phyloP scores from a whole-genome alignment of 2,888 invertebrate species.

The Aspidiotus destructor region DNA sequence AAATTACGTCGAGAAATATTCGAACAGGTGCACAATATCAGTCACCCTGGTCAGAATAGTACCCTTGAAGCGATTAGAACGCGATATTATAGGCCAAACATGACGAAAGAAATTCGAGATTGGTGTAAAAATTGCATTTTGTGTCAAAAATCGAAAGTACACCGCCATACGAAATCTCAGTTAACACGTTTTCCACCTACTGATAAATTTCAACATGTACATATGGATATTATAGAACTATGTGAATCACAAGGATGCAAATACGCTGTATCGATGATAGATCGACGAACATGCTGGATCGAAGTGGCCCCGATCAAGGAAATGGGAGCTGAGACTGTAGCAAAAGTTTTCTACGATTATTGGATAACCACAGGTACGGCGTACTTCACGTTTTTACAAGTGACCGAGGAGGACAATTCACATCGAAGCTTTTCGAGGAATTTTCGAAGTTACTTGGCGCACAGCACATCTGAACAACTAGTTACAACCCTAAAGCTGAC shows the following conservation, averaged over 20 bases:
- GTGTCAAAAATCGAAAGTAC: conserved; percentile 41
- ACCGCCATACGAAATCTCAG: conserved; percentile 39
- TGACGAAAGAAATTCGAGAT: conserved; percentile 39
- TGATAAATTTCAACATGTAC: conserved; percentile 39
- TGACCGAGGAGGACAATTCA: neutral
- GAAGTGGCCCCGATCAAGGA: neutral
- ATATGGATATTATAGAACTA: neutral
- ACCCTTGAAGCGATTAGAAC: conserved; percentile 39
- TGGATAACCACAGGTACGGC: neutral
- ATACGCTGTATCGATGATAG: neutral
- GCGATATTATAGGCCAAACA: conserved; percentile 41
- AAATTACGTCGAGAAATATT: conserved; percentile 24
- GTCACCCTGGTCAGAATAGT: conserved; percentile 37
- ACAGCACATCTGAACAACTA: conserved; percentile 35
- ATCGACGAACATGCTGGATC: neutral
- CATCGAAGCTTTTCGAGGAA: conserved; percentile 37
- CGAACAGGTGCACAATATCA: conserved; percentile 37
- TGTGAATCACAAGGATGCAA: neutral
- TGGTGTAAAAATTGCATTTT: conserved; percentile 40
- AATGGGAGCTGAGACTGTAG: neutral
- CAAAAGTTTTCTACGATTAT: neutral
- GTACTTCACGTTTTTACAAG: neutral
- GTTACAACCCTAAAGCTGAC: too few relatives aligned
- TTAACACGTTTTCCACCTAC: conserved; percentile 37
- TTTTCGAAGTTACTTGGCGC: conserved; percentile 35